Base-by-base conservation (phyloP, 2,113 vertebrate species). In the Eclectus roratus region DNA sequence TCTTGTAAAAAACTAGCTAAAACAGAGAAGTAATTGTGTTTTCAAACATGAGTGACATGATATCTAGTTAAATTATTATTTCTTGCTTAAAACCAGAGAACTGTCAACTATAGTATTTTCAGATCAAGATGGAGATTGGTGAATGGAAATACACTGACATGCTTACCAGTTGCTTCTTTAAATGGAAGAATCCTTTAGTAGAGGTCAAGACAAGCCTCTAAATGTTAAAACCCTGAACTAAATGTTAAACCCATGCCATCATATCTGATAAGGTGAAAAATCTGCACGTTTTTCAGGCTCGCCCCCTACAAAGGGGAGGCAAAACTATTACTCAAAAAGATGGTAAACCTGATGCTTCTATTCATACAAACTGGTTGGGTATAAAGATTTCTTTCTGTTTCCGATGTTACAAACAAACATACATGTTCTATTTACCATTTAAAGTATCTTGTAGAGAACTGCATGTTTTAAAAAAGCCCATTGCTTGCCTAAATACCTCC, bases 401-500 rank as follows among this genome's bases (percentile, higher is more conserved):
- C 58, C 0, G 0, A 6, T 6, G 21, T 83, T 91, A 90, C 80
- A 86, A 80, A 83, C 0, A 1, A 85, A 80, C 0, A 5, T 89
- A 86, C 56, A 39, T 79, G 52, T 74, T 95, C 87, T 96, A 83
- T 94, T 97, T 86, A 92, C 80, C 95, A 92, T 96, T 92, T 97
- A 94, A 95, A 96, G 92, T 49, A 88, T 80, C 79, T 96, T 93
- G 68, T 18, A 68, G 77, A 93, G 93, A 96, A 71, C 72, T 86
- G 85, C 69, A 65, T 88, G 83, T 94, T 96, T 95, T 88, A 89
- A 96, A 93, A 94, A 93, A 94, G 80, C 66, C 88, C 80, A 72
- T 81, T 96, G 72, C 94, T 95, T 96, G 94, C 94, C 88, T 96
- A 95, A 92, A 96, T 95, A 95, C 88, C 89, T 96, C 94, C 92